A percentile compares a stretch with the other conserved stretches of the same genome.
Evolutionary conservation across 2,113 vertebrate species (phyloP).

Genomic region (Centrocercus urophasianus): DNA sequence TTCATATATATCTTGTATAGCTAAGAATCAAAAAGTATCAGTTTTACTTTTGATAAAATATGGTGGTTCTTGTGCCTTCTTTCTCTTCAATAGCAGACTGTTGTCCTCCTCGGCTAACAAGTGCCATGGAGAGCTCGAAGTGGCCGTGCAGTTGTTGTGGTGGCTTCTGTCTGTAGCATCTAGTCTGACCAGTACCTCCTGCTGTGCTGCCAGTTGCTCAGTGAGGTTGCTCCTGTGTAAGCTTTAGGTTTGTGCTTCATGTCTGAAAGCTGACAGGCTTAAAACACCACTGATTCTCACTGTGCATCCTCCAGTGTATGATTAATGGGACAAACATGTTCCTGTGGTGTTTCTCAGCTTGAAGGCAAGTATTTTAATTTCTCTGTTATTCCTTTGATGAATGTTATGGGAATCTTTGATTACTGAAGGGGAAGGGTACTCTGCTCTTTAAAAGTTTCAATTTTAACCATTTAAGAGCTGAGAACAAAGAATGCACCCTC

Average conservation of each 20-base stretch:
- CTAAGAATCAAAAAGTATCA: background rate
- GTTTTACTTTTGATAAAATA: background rate
- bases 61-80: background rate
- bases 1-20: background rate
- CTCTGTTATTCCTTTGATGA: conserved; percentile 38
- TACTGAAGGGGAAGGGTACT: background rate
- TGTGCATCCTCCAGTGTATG: background rate
- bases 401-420: background rate
- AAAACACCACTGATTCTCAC: background rate
- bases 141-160: background rate
- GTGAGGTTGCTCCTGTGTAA: background rate
- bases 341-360: conserved; percentile 55
- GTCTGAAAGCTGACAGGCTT: conserved; percentile 16
- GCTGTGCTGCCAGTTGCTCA: background rate
- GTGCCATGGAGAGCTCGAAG: background rate
- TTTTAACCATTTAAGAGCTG: conserved; percentile 14
- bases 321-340: conserved; percentile 27
- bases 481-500: background rate
- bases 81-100: background rate
- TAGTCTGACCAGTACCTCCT: background rate
- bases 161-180: background rate
- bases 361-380: conserved; percentile 59
- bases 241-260: background rate
- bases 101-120: background rate
- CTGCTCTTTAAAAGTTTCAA: background rate